These are phyloP conservation scores for Corapipo altera DNA, from an alignment of 2,113 vertebrate species.

Conservation along the genomic window DNA sequence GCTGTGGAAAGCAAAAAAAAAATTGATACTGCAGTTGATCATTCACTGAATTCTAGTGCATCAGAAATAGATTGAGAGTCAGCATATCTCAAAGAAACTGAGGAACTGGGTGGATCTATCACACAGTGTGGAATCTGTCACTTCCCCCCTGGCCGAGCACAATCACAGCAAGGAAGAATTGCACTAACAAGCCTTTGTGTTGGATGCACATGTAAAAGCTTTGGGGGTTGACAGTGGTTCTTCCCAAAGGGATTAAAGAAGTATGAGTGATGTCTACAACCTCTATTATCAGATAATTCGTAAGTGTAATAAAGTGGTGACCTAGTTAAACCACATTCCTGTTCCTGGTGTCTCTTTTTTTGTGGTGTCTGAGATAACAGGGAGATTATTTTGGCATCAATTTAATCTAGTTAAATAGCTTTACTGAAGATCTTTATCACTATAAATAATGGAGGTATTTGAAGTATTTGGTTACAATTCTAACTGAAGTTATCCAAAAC, in stretches of 20 bases:
- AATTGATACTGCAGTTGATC: neutral
- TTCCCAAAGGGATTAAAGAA: conserved; percentile 11
- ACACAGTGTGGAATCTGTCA: neutral
- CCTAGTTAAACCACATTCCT: conserved; percentile 56
- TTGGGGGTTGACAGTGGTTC: neutral
- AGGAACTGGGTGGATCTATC: neutral
- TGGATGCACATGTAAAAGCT: neutral
- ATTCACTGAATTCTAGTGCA: neutral
- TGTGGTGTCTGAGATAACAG: conserved; percentile 48
- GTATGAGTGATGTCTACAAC: conserved; percentile 26
- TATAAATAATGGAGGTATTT: conserved; percentile 60
- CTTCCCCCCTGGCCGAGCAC: neutral
- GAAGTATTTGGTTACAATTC: conserved; percentile 49
- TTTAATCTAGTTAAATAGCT: conserved; percentile 61
- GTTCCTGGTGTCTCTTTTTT: conserved; percentile 13
- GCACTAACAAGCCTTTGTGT: neutral
- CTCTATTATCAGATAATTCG: conserved; percentile 34
- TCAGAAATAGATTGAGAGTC: neutral
- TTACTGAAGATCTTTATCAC: conserved; percentile 62
- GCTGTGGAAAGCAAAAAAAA: neutral
- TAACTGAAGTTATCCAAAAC: conserved; percentile 31
- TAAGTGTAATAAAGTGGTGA: conserved; percentile 45
- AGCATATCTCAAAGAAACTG: neutral
- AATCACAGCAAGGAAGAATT: neutral
- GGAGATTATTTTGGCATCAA: conserved; percentile 61